Base-by-base conservation (phyloP, 2,113 vertebrate genomes). In the Crotalus tigris region DNA sequence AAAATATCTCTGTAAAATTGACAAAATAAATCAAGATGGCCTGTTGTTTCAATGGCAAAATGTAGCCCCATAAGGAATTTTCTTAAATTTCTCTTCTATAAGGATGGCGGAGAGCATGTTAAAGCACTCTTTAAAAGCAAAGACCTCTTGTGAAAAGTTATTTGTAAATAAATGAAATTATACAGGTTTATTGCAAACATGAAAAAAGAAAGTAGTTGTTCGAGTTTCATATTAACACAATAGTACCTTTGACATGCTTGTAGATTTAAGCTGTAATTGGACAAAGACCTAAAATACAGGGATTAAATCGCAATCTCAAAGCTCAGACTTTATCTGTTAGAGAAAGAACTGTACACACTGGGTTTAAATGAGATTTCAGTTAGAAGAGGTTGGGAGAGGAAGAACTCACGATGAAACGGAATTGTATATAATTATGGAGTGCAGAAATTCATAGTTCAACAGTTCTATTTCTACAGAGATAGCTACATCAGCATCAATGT, bases 231-330 rank as follows among this genome's bases (percentile, higher is more conserved):
- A 1, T 55, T 0, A 90, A 23, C 8, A 94, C 95, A 29, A 92
- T 0, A 75, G 10, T 5, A 88, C 2, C 89, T 23, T 92, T 12
- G 75, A 88, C 39, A 39, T 4, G 46, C 2, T 93, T 90, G 54
- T 39, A 81, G 2, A 7, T 29, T 29, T 91, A 93, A 94, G 92
- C 89, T 87, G 87, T 19, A 15, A 90, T 51, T 7, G 24, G 4
- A 53, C 59, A 90, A n/a, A 95, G 59, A 91, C 29, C 21, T 85
- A 24, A 19, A 5, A 75, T 88, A 69, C 15, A 92, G 64, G 39
- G 17, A 54, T 88, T 88, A 88, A 94, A 95, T 44, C 17, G 81
- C 64, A 90, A 94, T 93, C 89, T 93, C 93, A 93, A 95, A 23
- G 54, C 89, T 11, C 89, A 93, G 93, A 1, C 58, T 58, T 12